Evolutionary conservation across 2,888 invertebrate species (phyloP), one percentile per base, ranked within the genome.

Genomic region (Acheta domesticus): DNA sequence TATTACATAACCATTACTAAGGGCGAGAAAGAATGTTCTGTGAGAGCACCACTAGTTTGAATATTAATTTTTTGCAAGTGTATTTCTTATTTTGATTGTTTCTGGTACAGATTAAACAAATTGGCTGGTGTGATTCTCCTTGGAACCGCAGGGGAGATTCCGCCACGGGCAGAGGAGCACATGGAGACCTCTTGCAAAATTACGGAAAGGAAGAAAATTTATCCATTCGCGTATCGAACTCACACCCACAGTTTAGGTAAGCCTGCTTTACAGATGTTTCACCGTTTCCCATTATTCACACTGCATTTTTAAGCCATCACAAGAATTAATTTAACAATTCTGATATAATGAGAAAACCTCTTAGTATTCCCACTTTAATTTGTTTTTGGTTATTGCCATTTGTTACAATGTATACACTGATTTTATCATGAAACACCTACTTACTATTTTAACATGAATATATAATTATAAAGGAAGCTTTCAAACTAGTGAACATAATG

Each of bases 191-290:
- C 96, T 0, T 99, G 99, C 87, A 88, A 89, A 80, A 91, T 97
- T 77, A 88, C 87, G 2, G 95, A 96, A 85, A 89, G 94, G 79
- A 95, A 96, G 86, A 91, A 91, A 8, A 91, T 99, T 77, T 92
- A 97, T 89, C 99, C 99, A 0, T 96, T 99, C 87, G 98, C 97
- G 0, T 99, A 95, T 88, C 91, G 99, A 82, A 95, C 95, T 0
- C 99, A 99, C 85, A 98, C 99, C 0, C 99, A 99, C 85, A 90
- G 92, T 48, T 90, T 98, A 79, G 96, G 96, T 89, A 87, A 85
- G 86, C 84, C 76, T 36, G 19, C 2, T 77, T 36, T 5, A 36
- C 36, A 76, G n/a, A 36, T 62, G n/a, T 48, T 36, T 5, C 36
- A 36, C 36, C 1, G 36, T 36, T 36, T 36, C 8, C 36, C 8